Evolutionary conservation across 2,888 invertebrate genomes (phyloP).

Genomic region (Agrochola circellaris): DNA sequence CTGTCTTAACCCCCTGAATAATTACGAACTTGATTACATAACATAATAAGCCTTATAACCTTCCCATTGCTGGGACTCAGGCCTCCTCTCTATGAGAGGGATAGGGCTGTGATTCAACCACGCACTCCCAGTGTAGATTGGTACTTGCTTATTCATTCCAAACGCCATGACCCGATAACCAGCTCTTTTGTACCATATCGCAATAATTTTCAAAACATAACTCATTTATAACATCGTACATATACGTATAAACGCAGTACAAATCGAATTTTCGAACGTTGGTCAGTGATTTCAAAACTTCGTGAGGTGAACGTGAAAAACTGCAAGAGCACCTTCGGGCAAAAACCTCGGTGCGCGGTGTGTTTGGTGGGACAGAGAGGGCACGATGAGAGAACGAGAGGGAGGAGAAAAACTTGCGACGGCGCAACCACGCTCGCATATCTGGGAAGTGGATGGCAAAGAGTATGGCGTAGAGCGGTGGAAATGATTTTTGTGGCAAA

Average conservation of each 20-base stretch:
- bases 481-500: not conserved
- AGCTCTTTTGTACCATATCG: not conserved
- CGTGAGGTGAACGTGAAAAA: constrained; percentile 73
- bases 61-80: too few species aligned
- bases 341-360: constrained; percentile 81
- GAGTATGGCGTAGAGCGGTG: constrained; percentile 66
- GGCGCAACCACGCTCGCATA: constrained; percentile 82
- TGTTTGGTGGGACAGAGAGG: constrained; percentile 81
- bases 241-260: constrained; percentile 35
- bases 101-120: not conserved
- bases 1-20: too few species aligned
- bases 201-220: constrained; percentile 28
- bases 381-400: constrained; percentile 68
- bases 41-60: not conserved
- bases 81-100: not conserved
- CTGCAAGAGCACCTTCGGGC: constrained; percentile 69
- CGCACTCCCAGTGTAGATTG: not conserved
- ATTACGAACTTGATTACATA: not conserved
- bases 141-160: constrained; percentile 6
- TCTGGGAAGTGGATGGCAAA: constrained; percentile 78
- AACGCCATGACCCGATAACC: not conserved
- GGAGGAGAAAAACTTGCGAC: constrained; percentile 80
- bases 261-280: constrained; percentile 66
- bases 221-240: not conserved
- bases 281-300: constrained; percentile 68